Percentiles rank a stretch among this genome's conserved stretches.
Evolutionary conservation across 2,888 invertebrate species (phyloP).

Genomic region (Acanthosepion pharaonis): DNA sequence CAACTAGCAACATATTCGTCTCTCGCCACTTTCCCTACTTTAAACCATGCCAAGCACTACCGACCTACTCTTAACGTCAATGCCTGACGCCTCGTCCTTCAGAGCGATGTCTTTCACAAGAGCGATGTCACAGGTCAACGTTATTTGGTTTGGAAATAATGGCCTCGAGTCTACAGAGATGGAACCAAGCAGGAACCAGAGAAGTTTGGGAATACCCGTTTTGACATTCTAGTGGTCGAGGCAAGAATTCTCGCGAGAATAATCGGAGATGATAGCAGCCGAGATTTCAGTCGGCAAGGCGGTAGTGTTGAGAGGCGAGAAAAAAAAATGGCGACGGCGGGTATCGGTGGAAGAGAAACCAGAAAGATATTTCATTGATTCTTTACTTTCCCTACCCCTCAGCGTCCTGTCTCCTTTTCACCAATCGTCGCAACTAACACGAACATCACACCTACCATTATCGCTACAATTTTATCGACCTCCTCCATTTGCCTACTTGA

Average conservation of each 20-base stretch:
- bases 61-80: background rate
- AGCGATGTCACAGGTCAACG: background rate
- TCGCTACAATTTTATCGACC: background rate
- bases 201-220: background rate
- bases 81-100: background rate
- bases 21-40: background rate
- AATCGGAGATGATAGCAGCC: background rate
- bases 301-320: background rate
- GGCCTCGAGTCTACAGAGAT: background rate
- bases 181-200: background rate
- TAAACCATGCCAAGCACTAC: background rate
- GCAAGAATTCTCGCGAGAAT: background rate
- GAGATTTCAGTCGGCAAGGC: background rate
- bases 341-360: background rate
- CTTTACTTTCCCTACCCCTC: background rate
- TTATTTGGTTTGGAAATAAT: slow-evolving; percentile 20
- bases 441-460: slow-evolving; percentile 16
- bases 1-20: background rate
- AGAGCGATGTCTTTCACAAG: background rate
- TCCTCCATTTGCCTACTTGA: background rate
- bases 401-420: background rate
- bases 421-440: background rate
- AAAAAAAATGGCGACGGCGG: background rate
- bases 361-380: background rate
- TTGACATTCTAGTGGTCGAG: background rate